phyloP scores from a whole-genome alignment of 2,888 invertebrate species.

The Sesia bembeciformis region DNA sequence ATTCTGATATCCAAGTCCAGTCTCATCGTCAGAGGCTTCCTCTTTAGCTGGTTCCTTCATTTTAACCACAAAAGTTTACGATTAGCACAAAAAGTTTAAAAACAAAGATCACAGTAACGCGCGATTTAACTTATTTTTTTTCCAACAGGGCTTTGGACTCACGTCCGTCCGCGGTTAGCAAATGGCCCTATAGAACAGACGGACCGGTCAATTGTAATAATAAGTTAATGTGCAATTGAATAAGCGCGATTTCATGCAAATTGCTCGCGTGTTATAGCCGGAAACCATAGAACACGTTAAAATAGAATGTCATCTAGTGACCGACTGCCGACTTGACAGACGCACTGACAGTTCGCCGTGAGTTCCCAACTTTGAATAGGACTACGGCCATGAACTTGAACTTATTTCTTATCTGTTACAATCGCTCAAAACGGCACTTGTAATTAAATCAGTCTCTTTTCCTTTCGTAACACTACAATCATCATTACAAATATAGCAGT shows the following conservation, averaged over 20 bases:
- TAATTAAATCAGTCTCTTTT: too few relatives aligned
- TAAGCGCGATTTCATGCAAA: slow-evolving; percentile 62
- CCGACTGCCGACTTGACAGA: slow-evolving; percentile 32
- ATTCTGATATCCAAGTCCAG: slow-evolving; percentile 81
- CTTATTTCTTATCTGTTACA: slow-evolving; percentile 13
- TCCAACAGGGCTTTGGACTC: background rate
- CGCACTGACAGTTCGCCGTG: slow-evolving; percentile 29
- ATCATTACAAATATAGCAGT: too few relatives aligned
- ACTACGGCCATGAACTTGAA: slow-evolving; percentile 51
- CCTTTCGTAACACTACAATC: too few relatives aligned
- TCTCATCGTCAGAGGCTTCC: slow-evolving; percentile 73
- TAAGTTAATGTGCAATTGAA: slow-evolving; percentile 62
- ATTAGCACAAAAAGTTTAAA: slow-evolving; percentile 1
- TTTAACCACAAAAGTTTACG: slow-evolving; percentile 23
- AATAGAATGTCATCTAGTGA: slow-evolving; percentile 44
- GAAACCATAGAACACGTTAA: slow-evolving; percentile 43
- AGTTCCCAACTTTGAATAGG: slow-evolving; percentile 30
- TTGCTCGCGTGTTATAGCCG: slow-evolving; percentile 39
- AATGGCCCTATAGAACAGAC: slow-evolving; percentile 37
- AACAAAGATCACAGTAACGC: background rate
- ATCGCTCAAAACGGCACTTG: background rate
- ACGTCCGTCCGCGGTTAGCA: slow-evolving; percentile 32
- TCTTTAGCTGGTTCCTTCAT: slow-evolving; percentile 58
- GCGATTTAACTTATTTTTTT: background rate
- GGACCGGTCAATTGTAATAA: slow-evolving; percentile 37